Conservation (phyloP, 2,113 vertebrate species). For the Chloroceryle aenea region DNA sequence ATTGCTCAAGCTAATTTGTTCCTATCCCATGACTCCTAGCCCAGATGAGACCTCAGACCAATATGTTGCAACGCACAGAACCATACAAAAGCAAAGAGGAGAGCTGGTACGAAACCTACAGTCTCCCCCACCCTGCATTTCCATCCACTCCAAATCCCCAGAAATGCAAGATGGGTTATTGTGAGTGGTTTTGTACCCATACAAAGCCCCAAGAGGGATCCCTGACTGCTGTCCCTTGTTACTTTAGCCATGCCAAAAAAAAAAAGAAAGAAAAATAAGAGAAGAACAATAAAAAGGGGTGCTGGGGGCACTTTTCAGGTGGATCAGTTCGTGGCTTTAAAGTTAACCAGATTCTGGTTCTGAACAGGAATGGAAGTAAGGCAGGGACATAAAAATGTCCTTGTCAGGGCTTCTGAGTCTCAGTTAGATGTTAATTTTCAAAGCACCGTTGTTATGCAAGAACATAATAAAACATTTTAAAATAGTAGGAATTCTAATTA, state of each 20-base stretch:
- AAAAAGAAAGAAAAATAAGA: neutral
- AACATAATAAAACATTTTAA: neutral
- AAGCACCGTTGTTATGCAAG: neutral
- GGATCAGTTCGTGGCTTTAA: neutral
- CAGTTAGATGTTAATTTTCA: neutral
- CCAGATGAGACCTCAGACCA: neutral
- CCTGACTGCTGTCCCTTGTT: neutral
- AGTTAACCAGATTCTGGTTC: neutral
- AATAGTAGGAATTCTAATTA: neutral
- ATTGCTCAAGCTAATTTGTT: neutral
- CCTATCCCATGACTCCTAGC: neutral
- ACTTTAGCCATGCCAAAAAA: neutral
- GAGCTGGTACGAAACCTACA: neutral
- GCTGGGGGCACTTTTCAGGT: neutral
- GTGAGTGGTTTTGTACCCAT: neutral
- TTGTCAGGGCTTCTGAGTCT: neutral
- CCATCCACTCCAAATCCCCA: neutral
- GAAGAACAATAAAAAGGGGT: fast-evolving
- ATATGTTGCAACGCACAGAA: neutral
- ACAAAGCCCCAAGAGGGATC: neutral
- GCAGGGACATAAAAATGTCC: neutral
- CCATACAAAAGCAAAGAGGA: neutral
- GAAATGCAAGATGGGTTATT: neutral
- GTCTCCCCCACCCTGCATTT: neutral
- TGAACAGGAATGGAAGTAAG: neutral